Conservation (phyloP, 2,888 invertebrate genomes). For the Spodoptera picta region DNA sequence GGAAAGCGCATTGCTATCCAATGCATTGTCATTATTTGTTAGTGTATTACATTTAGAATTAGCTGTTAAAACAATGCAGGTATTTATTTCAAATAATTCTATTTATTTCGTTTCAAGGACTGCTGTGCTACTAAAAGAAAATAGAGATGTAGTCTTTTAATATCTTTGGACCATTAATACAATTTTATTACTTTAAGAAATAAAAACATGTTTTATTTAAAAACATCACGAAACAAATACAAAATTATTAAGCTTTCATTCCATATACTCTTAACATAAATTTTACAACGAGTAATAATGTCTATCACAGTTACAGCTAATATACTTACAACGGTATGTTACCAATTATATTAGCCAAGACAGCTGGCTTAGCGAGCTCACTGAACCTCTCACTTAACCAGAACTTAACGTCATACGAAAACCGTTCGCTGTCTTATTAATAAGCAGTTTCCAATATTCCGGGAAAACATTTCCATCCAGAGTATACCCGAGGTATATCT, state of each 20-base stretch:
- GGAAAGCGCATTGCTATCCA: constrained; percentile 7
- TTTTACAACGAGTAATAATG: constrained; percentile 10
- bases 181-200: no score
- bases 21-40: neutral
- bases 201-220: neutral
- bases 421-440: constrained; percentile 40
- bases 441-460: constrained; percentile 28
- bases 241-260: neutral
- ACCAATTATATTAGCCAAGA: constrained; percentile 35
- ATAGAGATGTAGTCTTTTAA: no score
- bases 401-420: constrained; percentile 27
- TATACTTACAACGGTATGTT: constrained; percentile 16
- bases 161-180: no score
- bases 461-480: constrained; percentile 10
- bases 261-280: neutral
- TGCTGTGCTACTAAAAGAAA: no score
- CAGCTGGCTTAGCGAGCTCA: constrained; percentile 27
- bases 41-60: neutral
- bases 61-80: neutral
- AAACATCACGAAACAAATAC: no score
- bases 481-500: neutral
- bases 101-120: no score
- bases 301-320: constrained; percentile 15
- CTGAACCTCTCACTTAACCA: constrained; percentile 31
- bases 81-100: neutral